phyloP scores from a whole-genome alignment of 2,888 invertebrate species.

The Pristionchus exspectatus region DNA sequence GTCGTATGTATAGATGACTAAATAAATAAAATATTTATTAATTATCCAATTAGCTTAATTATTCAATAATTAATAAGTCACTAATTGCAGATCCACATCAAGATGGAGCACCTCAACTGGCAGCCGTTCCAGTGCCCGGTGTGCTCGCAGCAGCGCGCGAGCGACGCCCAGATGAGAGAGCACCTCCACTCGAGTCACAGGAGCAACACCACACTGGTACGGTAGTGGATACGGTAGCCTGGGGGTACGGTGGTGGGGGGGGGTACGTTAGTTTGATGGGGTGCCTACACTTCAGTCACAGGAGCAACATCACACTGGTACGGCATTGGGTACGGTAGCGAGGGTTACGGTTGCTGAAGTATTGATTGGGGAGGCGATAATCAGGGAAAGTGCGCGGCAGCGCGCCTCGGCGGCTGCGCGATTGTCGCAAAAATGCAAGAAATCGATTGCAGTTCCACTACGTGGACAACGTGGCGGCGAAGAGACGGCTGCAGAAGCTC shows the following conservation, averaged over 20 bases:
- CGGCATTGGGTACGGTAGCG: not conserved
- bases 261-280: too few relatives aligned
- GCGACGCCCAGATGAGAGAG: constrained; percentile 77
- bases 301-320: constrained; percentile 71
- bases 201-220: constrained; percentile 71
- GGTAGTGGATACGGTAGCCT: not conserved
- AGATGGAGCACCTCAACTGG: constrained; percentile 77
- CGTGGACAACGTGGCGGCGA: constrained; percentile 75
- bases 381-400: not conserved
- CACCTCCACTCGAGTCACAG: constrained; percentile 76
- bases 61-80: constrained; percentile 16
- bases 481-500: constrained; percentile 72
- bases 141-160: constrained; percentile 72
- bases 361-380: not conserved
- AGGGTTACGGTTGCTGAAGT: not conserved
- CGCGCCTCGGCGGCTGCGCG: not conserved
- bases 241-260: too few relatives aligned
- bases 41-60: not conserved
- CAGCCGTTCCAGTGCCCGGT: constrained; percentile 77
- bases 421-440: not conserved
- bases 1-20: too few relatives aligned
- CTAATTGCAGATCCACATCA: constrained; percentile 67
- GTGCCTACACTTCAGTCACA: constrained; percentile 74
- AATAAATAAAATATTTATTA: not conserved
- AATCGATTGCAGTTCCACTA: constrained; percentile 70